These are phyloP conservation scores for Tyrannus savana DNA, from an alignment of 2,113 vertebrate genomes.

Conservation along the genomic window DNA sequence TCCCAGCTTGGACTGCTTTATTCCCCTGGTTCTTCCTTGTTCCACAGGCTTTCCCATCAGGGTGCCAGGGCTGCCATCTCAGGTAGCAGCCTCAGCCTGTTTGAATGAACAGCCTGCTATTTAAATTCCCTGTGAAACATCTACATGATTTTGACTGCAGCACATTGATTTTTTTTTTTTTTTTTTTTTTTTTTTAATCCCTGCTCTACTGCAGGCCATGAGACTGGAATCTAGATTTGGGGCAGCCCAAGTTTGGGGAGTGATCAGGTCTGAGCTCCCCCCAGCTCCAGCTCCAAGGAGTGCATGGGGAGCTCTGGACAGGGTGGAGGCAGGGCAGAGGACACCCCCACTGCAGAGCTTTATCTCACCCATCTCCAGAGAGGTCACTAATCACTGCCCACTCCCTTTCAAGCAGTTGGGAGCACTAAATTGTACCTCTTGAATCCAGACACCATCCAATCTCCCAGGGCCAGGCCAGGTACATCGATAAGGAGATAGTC, in stretches of 20 bases:
- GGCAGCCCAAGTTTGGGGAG: not conserved
- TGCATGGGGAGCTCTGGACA: not conserved
- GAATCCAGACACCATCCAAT: conserved; percentile 5
- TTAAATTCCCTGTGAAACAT: not conserved
- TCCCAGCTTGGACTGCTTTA: not conserved
- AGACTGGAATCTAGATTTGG: not conserved
- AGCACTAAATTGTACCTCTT: conserved; percentile 43
- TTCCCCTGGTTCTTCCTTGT: not conserved
- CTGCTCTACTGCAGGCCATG: not conserved
- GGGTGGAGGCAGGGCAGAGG: not conserved
- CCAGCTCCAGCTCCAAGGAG: not conserved
- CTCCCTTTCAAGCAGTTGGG: conserved; percentile 17
- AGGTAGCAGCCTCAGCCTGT: not conserved
- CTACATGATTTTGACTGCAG: not conserved
- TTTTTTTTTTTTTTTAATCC: no score
- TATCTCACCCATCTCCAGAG: conserved; percentile 46
- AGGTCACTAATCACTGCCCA: conserved; percentile 27
- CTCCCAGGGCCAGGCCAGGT: conserved; percentile 33
- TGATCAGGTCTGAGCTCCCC: not conserved
- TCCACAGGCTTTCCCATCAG: not conserved
- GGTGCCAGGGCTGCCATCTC: not conserved
- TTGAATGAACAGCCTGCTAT: not conserved
- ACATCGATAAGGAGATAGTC: conserved; percentile 16
- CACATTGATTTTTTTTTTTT: not conserved
- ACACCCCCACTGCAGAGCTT: not conserved